These are phyloP conservation scores for Allolobophora icterica DNA, from an alignment of 2,888 invertebrate genomes.

Conservation along the genomic window DNA sequence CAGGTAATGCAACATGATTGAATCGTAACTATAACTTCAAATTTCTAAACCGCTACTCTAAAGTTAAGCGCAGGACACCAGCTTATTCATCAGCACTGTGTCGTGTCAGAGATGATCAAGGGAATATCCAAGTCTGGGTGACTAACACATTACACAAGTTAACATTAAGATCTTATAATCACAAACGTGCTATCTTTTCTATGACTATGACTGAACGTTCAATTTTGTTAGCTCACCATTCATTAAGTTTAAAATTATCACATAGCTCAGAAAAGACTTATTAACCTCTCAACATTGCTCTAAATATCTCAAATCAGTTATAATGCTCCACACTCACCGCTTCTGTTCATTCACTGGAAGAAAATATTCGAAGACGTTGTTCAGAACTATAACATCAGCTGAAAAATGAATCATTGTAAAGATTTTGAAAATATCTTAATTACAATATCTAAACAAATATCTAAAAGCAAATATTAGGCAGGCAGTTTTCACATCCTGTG, in stretches of 20 bases:
- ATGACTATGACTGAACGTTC: neutral
- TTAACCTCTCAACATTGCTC: neutral
- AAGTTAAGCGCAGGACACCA: too few relatives aligned
- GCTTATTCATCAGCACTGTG: too few relatives aligned
- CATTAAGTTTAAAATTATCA: neutral
- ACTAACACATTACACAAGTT: too few relatives aligned
- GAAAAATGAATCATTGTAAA: slow-evolving; percentile 47
- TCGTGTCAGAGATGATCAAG: too few relatives aligned
- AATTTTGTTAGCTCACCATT: neutral
- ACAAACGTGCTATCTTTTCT: too few relatives aligned
- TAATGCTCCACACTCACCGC: slow-evolving; percentile 54
- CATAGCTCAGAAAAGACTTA: neutral
- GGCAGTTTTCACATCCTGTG: neutral
- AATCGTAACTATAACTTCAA: too few relatives aligned
- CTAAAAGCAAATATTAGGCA: neutral
- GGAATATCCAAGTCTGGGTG: too few relatives aligned
- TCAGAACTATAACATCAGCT: slow-evolving; percentile 73
- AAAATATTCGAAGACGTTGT: slow-evolving; percentile 78
- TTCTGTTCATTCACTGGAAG: slow-evolving; percentile 71
- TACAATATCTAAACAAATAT: neutral
- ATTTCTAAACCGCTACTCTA: too few relatives aligned
- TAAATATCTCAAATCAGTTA: neutral
- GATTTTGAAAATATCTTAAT: neutral
- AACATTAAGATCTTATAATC: too few relatives aligned
- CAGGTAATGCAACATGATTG: too few relatives aligned